Percentiles rank a stretch among this genome's conserved stretches.
These are phyloP conservation scores for Luidia sarsii DNA, from an alignment of 53 echinoderm and acorn worm genomes.

Conservation along the genomic window DNA sequence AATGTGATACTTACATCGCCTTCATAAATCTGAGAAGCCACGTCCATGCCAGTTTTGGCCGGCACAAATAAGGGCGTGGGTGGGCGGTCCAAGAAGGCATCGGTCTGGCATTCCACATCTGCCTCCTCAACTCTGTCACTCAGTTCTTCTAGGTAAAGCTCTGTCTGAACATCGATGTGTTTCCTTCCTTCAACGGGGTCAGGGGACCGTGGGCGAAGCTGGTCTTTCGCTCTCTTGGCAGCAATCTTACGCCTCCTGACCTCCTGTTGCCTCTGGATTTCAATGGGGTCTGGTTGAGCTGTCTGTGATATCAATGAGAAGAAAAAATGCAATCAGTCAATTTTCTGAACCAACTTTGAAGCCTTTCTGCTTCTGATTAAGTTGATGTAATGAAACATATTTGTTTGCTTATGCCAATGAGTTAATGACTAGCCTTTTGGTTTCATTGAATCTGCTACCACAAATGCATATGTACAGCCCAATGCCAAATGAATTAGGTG, in stretches of 20 bases:
- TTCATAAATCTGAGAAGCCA: constrained; percentile 96
- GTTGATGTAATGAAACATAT: no score
- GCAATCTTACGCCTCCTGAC: constrained; percentile 84
- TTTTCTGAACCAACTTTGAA: no score
- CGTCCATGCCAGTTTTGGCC: constrained; percentile 94
- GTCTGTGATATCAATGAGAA: no score
- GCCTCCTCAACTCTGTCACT: constrained; percentile 98
- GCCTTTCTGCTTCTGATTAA: no score
- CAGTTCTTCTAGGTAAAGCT: constrained; percentile 93
- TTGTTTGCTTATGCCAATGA: no score
- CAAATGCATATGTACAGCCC: no score
- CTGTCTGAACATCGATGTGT: constrained; percentile 98
- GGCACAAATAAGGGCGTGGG: constrained; percentile 96
- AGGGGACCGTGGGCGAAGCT: constrained; percentile 86
- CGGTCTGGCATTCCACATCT: constrained; percentile 93
- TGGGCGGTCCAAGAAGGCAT: constrained; percentile 96
- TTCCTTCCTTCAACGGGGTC: constrained; percentile 97
- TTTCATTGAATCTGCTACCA: no score
- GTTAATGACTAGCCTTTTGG: no score
- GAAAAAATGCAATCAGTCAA: no score
- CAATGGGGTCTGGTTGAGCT: constrained; percentile 99
- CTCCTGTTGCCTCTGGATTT: constrained; percentile 97
- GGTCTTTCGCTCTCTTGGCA: constrained; percentile 91
- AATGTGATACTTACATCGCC: constrained; percentile 83
- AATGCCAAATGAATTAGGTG: no score